phyloP scores from a whole-genome alignment of 2,888 invertebrate species.

The Zonitis immaculata region DNA sequence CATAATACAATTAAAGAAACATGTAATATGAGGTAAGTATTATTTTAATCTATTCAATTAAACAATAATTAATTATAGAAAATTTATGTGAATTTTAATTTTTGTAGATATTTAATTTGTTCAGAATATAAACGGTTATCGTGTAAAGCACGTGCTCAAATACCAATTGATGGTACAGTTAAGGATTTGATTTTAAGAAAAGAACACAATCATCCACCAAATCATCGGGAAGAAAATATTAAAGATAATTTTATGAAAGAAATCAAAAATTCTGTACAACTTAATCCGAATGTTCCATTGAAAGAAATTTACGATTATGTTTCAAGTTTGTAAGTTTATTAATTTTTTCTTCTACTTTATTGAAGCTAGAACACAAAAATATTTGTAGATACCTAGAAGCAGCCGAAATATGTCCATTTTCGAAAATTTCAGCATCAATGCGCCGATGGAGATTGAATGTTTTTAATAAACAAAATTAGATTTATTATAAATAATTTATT shows the following conservation, averaged over 20 bases:
- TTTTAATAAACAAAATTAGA: constrained; percentile 2
- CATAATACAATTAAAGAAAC: constrained; percentile 30
- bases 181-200: constrained; percentile 28
- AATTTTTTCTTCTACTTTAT: too few species aligned
- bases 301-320: constrained; percentile 26
- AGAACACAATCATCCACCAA: constrained; percentile 34
- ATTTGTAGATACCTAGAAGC: constrained; percentile 30
- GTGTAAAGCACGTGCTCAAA: constrained; percentile 34
- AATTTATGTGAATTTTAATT: too few species aligned
- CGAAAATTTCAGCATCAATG: constrained; percentile 31
- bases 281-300: constrained; percentile 20
- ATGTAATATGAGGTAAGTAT: constrained; percentile 32
- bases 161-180: constrained; percentile 25
- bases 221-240: constrained; percentile 19
- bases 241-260: constrained; percentile 16
- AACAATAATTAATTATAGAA: constrained; percentile 6
- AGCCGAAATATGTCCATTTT: constrained; percentile 27
- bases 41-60: not conserved
- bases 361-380: too few species aligned
- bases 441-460: constrained; percentile 29
- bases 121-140: constrained; percentile 32
- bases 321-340: constrained; percentile 27
- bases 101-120: constrained; percentile 34
- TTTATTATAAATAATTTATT: not conserved
- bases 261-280: constrained; percentile 26